Conservation (phyloP, 2,113 vertebrate species). For the Pimephales promelas region DNA sequence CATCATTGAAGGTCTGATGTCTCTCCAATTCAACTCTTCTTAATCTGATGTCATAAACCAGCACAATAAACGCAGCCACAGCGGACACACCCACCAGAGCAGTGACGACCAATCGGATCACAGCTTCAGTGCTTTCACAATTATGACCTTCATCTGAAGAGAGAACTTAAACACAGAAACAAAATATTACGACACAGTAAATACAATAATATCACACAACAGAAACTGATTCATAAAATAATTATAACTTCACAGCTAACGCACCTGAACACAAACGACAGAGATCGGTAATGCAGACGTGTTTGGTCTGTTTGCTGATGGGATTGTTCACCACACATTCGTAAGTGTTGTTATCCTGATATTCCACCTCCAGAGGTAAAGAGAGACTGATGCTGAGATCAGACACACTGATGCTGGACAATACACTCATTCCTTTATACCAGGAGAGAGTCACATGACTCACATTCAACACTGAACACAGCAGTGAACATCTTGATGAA, state of each 20-base stretch:
- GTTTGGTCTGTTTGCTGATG: background rate
- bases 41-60: background rate
- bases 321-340: background rate
- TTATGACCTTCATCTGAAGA: background rate
- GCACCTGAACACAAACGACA: background rate
- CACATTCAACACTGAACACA: background rate
- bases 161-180: background rate
- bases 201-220: too few species aligned
- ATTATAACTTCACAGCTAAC: background rate
- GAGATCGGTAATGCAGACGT: background rate
- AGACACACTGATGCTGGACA: background rate
- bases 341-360: background rate
- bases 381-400: background rate
- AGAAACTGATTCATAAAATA: background rate
- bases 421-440: background rate
- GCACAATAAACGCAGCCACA: background rate
- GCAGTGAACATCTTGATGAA: background rate
- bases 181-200: too few species aligned
- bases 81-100: background rate
- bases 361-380: background rate
- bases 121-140: background rate
- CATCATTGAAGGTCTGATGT: background rate
- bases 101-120: constrained; percentile 2
- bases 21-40: background rate
- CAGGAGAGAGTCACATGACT: background rate